Evolutionary conservation across 2,888 invertebrate genomes (phyloP).

Genomic region (Tachina lurida): DNA sequence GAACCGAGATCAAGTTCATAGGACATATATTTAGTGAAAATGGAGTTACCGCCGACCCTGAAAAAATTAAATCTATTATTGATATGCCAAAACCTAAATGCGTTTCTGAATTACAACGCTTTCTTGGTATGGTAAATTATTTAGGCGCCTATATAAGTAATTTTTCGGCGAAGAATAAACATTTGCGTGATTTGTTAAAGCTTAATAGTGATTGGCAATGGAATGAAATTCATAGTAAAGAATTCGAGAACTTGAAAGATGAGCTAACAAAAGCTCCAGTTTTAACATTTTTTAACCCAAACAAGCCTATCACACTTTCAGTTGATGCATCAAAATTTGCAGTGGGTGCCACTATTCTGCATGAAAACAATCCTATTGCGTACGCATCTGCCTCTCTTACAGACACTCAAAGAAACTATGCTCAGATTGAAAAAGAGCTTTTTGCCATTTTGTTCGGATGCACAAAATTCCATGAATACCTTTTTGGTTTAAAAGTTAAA

Average conservation of each 20-base stretch:
- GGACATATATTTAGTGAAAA: no score
- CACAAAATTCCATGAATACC: no score
- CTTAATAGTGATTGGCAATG: no score
- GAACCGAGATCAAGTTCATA: no score
- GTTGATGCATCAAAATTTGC: conserved; percentile 59
- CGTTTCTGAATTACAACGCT: conserved; percentile 46
- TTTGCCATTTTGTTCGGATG: conserved; percentile 69
- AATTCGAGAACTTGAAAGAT: conserved; percentile 60
- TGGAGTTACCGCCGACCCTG: conserved; percentile 39
- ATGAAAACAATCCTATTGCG: conserved; percentile 53
- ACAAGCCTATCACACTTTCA: conserved; percentile 47
- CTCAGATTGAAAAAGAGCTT: no score
- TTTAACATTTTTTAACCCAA: conserved; percentile 60
- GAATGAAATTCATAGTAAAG: conserved; percentile 40
- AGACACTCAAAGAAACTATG: no score
- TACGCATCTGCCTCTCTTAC: conserved; percentile 58
- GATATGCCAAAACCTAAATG: conserved; percentile 17
- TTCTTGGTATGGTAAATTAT: conserved; percentile 71
- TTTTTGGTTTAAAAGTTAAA: conserved; percentile 57
- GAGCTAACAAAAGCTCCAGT: no score
- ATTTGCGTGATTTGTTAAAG: conserved; percentile 63
- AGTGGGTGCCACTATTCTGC: conserved; percentile 44
- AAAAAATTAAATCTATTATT: conserved; percentile 46
- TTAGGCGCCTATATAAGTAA: conserved; percentile 70
- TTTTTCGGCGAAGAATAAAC: conserved; percentile 65